Evolutionary conservation across 2,113 vertebrate species (phyloP).

Genomic region (Gambusia holbrooki): DNA sequence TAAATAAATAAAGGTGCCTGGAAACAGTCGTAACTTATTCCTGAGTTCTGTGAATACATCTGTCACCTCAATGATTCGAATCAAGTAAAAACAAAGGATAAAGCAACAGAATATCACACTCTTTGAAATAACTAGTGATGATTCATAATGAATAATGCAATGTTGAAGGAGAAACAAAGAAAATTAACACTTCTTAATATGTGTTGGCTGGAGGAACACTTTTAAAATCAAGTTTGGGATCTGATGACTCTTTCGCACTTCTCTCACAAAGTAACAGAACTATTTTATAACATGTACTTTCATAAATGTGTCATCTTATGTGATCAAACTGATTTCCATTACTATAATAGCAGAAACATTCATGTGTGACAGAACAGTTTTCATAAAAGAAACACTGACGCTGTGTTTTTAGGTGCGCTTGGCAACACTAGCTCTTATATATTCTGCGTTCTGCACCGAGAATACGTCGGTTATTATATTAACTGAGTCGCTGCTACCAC

Average conservation of each 20-base stretch:
- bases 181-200: constrained; percentile 65
- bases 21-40: constrained; percentile 3
- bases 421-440: not conserved
- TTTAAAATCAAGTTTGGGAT: constrained; percentile 49
- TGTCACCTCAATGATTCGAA: constrained; percentile 21
- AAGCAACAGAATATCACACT: constrained; percentile 7
- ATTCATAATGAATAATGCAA: constrained; percentile 37
- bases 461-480: not conserved
- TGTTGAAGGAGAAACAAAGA: constrained; percentile 34
- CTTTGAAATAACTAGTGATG: constrained; percentile 45
- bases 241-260: not conserved
- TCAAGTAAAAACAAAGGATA: constrained; percentile 8
- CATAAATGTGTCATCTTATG: not conserved
- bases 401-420: not conserved
- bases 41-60: constrained; percentile 6
- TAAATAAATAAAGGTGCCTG: constrained; percentile 56
- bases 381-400: not conserved
- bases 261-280: not conserved
- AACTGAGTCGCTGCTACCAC: not conserved
- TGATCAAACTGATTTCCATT: not conserved
- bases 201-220: constrained; percentile 43
- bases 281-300: not conserved
- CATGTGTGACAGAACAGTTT: not conserved
- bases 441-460: not conserved
- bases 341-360: not conserved